Percentiles rank a stretch among this genome's conserved stretches.
These are phyloP conservation scores for Drosophila leontia DNA, from an alignment of 1,140 invertebrate genomes.

Conservation along the genomic window DNA sequence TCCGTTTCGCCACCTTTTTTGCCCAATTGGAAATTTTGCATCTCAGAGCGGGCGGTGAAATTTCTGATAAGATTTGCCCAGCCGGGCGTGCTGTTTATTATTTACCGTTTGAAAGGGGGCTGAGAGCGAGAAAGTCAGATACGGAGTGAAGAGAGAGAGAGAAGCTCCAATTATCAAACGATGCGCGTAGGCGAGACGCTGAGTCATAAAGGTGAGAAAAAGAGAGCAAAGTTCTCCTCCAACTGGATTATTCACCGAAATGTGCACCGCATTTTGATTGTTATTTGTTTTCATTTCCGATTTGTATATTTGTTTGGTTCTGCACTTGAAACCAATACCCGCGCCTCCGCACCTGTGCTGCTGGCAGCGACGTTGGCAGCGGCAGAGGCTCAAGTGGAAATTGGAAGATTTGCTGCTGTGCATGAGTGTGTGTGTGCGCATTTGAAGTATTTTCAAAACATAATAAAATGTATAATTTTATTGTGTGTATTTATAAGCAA, in stretches of 20 bases:
- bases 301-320: slow-evolving; percentile 3
- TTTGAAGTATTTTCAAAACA: slow-evolving; percentile 82
- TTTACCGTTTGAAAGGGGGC: slow-evolving; percentile 32
- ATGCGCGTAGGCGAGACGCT: slow-evolving; percentile 39
- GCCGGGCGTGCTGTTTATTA: slow-evolving; percentile 32
- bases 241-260: slow-evolving; percentile 68
- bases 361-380: slow-evolving; percentile 17
- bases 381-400: slow-evolving; percentile 60
- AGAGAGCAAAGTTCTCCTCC: slow-evolving; percentile 36
- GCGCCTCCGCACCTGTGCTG: slow-evolving; percentile 37
- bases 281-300: slow-evolving; percentile 23
- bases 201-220: slow-evolving; percentile 61
- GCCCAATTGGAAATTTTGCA: slow-evolving; percentile 24
- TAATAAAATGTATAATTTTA: slow-evolving; percentile 76
- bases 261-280: slow-evolving; percentile 30
- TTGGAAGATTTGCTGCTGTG: slow-evolving; percentile 36
- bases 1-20: background rate
- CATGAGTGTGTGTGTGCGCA: slow-evolving; percentile 17
- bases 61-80: slow-evolving; percentile 35
- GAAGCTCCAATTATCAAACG: slow-evolving; percentile 38
- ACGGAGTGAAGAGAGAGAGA: slow-evolving; percentile 7
- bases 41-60: slow-evolving; percentile 7
- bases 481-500: slow-evolving; percentile 79
- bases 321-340: slow-evolving; percentile 8
- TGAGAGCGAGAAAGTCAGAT: background rate